Evolutionary conservation across 2,113 vertebrate species (phyloP), one percentile per base, ranked within the genome.

Genomic region (Paramisgurnus dabryanus): DNA sequence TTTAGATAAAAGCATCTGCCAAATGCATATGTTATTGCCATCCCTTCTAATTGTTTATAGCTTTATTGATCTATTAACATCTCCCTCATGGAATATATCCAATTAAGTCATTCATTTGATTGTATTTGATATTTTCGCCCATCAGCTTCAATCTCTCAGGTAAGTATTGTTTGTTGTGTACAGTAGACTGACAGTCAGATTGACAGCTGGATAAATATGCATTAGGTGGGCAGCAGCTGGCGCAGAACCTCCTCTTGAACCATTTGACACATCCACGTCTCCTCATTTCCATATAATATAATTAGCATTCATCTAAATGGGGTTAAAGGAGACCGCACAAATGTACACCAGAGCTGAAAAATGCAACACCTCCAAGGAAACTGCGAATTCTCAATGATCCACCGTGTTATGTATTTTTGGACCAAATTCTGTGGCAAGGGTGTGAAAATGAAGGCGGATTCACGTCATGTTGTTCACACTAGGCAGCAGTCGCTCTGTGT

Each of bases 141-240:
- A 7, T 72, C 69, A 57, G 50, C 41, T 60, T 57, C 58, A 58
- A 72, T 72, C 13, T 70, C 27, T 49, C 68, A 57, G 0, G 17
- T 41, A 72, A 8, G 4, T 60, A 11, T 61, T 57, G 50, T 49
- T n/a, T 41, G 50, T 39, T 6, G 5, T 17, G 12, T 75, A 75
- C 72, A 75, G 41, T 75, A 45, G 41, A 63, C 41, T 49, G 58
- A 61, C 58, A 49, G 58, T 45, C 1, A 60, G 73, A 75, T 75
- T 75, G 73, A 75, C 58, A 75, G 58, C 73, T 64, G 73, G 58
- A 49, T 75, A 75, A 75, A 50, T 64, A 34, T 75, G 18, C 58
- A 75, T 75, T 75, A 75, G 58, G 22, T 75, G 47, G 73, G 73
- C 73, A 75, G 73, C 73, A 64, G 58, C 73, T 75, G 73, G 73